phyloP scores from a whole-genome alignment of 2,113 vertebrate genomes.

The Camelus dromedarius region DNA sequence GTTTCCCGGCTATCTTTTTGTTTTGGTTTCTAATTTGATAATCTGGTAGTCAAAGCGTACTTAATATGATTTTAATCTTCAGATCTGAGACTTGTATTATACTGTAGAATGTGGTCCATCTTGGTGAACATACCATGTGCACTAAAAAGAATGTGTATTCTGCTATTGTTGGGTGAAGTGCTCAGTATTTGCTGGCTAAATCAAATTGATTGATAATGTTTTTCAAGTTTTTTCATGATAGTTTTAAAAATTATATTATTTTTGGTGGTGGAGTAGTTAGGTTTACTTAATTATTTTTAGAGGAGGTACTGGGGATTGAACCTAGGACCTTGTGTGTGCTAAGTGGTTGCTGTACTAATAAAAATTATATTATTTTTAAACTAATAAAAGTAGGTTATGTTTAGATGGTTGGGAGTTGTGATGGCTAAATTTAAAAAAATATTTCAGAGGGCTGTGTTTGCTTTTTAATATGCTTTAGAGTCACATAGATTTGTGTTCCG shows the following conservation, averaged over 20 bases:
- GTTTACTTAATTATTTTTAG: too few relatives aligned
- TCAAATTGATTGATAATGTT: background rate
- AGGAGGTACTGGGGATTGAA: too few relatives aligned
- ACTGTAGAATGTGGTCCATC: background rate
- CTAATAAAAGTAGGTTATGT: background rate
- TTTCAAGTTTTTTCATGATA: background rate
- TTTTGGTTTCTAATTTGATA: slow-evolving; percentile 43
- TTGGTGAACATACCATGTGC: background rate
- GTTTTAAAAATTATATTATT: background rate
- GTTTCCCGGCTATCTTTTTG: background rate
- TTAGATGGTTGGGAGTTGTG: background rate
- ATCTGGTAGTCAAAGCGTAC: background rate
- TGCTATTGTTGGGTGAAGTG: background rate
- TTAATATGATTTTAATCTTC: background rate
- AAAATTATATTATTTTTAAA: background rate
- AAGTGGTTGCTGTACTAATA: too few relatives aligned
- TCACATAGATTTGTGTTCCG: background rate
- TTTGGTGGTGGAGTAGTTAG: too few relatives aligned
- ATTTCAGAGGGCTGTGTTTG: background rate
- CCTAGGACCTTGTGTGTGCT: too few relatives aligned
- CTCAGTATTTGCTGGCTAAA: background rate
- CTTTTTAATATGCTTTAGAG: background rate
- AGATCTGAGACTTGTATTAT: slow-evolving; percentile 3
- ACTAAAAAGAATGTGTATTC: background rate
- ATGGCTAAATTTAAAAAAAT: background rate